Evolutionary conservation across 2,888 invertebrate species (phyloP).

Genomic region (Trichogramma evanescens): DNA sequence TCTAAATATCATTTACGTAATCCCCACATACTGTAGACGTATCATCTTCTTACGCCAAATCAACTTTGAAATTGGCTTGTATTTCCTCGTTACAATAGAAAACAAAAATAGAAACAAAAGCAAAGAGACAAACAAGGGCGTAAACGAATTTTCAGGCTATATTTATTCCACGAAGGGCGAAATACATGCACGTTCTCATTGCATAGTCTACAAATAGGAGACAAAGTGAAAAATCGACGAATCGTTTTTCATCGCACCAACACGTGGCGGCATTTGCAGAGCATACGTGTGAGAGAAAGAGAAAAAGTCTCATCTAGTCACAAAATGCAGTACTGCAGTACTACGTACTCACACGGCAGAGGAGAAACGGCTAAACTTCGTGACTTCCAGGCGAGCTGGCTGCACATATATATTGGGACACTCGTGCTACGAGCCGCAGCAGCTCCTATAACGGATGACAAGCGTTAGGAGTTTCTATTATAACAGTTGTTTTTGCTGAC

Average conservation of each 20-base stretch:
- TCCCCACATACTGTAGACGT: too few species aligned
- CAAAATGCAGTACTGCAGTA: too few species aligned
- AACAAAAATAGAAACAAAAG: conserved; percentile 6
- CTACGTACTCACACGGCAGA: not conserved
- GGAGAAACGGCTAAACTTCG: conserved; percentile 2
- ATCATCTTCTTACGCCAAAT: too few species aligned
- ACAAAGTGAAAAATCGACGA: conserved; percentile 20
- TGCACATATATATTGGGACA: not conserved
- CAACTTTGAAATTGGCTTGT: too few species aligned
- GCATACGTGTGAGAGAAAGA: not conserved
- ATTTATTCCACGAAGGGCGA: conserved; percentile 15
- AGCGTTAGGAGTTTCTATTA: too few species aligned
- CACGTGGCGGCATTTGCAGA: not conserved
- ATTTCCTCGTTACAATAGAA: not conserved
- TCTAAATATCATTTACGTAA: not conserved
- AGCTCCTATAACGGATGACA: too few species aligned
- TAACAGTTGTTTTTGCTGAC: too few species aligned
- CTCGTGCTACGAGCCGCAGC: too few species aligned
- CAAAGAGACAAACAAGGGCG: conserved; percentile 2
- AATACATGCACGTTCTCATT: conserved; percentile 1
- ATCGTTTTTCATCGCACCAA: conserved; percentile 10
- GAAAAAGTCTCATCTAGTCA: not conserved
- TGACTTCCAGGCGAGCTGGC: conserved; percentile 7
- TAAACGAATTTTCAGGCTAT: conserved; percentile 5
- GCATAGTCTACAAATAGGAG: not conserved